Percentiles rank a stretch among this genome's conserved stretches.
Conservation (phyloP, 2,113 vertebrate genomes). For the Hyla sarda region DNA sequence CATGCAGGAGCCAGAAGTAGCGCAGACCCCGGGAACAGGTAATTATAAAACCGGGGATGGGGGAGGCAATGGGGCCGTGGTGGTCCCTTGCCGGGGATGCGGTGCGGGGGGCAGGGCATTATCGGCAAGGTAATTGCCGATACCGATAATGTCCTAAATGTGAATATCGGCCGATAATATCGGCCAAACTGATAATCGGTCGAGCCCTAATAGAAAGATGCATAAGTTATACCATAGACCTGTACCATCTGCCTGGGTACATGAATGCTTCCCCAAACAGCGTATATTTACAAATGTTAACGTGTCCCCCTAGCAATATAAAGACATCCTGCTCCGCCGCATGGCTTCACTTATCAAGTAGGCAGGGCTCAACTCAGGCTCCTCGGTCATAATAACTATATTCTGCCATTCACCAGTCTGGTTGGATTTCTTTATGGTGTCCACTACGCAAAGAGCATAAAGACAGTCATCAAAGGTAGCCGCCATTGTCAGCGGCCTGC, state of each 20-base stretch:
- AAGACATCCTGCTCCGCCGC: slow-evolving; percentile 93
- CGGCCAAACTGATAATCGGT: too few relatives aligned
- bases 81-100: too few relatives aligned
- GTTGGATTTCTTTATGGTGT: slow-evolving; percentile 96
- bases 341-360: slow-evolving; percentile 98
- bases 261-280: background rate
- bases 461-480: slow-evolving; percentile 98
- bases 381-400: slow-evolving; percentile 94
- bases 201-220: too few relatives aligned
- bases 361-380: slow-evolving; percentile 92
- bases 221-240: slow-evolving; percentile 13
- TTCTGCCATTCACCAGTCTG: slow-evolving; percentile 97
- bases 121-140: too few relatives aligned
- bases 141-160: too few relatives aligned
- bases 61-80: too few relatives aligned
- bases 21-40: too few relatives aligned
- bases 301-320: slow-evolving; percentile 84
- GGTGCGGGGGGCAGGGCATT: too few relatives aligned
- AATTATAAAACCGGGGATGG: too few relatives aligned
- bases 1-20: too few relatives aligned
- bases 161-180: too few relatives aligned
- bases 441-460: slow-evolving; percentile 96
- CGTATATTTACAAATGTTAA: slow-evolving; percentile 25
- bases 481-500: slow-evolving; percentile 93
- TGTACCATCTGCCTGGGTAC: slow-evolving; percentile 23